phyloP scores from a whole-genome alignment of 1,140 invertebrate genomes.

The Zeugodacus cucurbitae region DNA sequence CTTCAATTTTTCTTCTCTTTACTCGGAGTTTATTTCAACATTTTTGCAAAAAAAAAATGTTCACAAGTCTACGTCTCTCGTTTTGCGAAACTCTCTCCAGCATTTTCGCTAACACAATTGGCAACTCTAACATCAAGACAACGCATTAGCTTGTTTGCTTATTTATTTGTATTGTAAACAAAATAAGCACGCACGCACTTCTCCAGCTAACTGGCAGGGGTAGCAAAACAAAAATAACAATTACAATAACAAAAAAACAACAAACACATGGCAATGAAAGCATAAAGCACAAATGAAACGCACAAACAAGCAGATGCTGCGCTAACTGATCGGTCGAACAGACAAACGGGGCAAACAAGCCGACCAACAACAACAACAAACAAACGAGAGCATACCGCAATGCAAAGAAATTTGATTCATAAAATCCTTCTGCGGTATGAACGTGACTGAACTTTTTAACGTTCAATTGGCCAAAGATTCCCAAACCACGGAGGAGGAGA shows the following conservation, averaged over 20 bases:
- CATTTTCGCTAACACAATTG: background rate
- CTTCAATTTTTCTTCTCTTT: no score
- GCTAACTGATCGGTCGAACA: background rate
- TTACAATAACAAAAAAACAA: background rate
- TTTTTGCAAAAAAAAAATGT: no score
- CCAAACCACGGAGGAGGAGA: background rate
- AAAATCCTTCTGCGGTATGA: constrained; percentile 22
- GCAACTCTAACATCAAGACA: background rate
- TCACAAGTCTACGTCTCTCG: background rate
- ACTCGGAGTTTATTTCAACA: no score
- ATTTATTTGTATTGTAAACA: constrained; percentile 8
- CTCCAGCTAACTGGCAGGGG: background rate
- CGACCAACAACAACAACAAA: no score
- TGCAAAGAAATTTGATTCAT: constrained; percentile 34
- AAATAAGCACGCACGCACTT: constrained; percentile 13
- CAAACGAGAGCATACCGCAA: constrained; percentile 4
- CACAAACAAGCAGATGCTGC: background rate
- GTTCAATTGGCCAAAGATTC: background rate
- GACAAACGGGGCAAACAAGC: background rate
- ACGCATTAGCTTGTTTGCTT: background rate
- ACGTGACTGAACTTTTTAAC: constrained; percentile 30
- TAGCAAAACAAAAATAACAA: background rate
- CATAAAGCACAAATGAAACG: background rate
- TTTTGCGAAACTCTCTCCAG: background rate
- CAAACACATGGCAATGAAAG: background rate